Conservation (phyloP, 2,888 invertebrate genomes). For the Amorpha juglandis region DNA sequence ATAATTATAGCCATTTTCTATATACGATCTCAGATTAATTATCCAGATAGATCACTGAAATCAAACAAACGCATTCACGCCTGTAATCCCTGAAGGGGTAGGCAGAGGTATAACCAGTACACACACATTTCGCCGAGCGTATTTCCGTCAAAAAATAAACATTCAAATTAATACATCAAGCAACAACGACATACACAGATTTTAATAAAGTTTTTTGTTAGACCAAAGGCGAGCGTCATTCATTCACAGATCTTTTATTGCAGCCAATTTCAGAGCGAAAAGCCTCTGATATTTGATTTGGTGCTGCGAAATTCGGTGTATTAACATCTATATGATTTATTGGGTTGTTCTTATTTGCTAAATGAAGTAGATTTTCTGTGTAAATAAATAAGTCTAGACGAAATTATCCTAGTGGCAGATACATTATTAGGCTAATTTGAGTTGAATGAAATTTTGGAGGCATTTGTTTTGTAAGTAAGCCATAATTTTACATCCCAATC, state of each 20-base stretch:
- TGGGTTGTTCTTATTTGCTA: slow-evolving; percentile 8
- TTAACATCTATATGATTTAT: neutral
- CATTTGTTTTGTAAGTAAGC: too few species aligned
- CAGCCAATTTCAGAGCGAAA: slow-evolving; percentile 11
- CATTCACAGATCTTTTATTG: neutral
- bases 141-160: too few species aligned
- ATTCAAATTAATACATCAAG: neutral
- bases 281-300: slow-evolving; percentile 22
- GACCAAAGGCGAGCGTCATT: neutral
- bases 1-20: too few species aligned
- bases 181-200: neutral
- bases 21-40: too few species aligned
- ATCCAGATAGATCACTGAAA: too few species aligned
- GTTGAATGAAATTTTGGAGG: neutral
- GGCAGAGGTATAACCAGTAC: too few species aligned
- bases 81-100: too few species aligned
- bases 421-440: neutral
- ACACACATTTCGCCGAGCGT: too few species aligned
- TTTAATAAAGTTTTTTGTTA: neutral
- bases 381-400: neutral
- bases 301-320: slow-evolving; percentile 10
- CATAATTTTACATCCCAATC: too few species aligned
- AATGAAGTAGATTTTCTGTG: slow-evolving; percentile 1
- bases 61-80: too few species aligned
- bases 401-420: neutral